phyloP scores from a whole-genome alignment of 2,797 vertebrate genomes.

The Typhlichthys subterraneus region DNA sequence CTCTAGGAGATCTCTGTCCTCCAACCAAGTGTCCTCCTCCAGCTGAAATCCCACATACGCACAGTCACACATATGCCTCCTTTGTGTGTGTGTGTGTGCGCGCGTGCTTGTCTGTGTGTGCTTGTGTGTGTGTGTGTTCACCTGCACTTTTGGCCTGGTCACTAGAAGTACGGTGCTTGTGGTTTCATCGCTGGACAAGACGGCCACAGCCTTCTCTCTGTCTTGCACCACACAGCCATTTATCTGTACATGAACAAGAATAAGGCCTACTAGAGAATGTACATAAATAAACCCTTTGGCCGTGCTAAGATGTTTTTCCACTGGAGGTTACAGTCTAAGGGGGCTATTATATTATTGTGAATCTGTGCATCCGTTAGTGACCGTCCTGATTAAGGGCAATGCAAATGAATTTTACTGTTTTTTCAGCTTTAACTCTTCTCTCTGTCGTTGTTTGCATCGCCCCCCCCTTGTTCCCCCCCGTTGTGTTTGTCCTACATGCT shows the following conservation, averaged over 20 bases:
- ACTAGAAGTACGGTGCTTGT: constrained; percentile 89
- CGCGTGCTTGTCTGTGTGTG: constrained; percentile 14
- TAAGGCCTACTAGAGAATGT: constrained; percentile 58
- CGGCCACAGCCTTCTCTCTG: constrained; percentile 87
- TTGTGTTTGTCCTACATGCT: constrained; percentile 2
- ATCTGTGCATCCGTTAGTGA: background rate
- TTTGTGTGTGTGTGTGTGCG: background rate
- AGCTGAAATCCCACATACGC: constrained; percentile 77
- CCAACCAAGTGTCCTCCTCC: constrained; percentile 93
- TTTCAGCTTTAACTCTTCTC: constrained; percentile 1
- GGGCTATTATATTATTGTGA: background rate
- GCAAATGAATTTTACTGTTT: background rate
- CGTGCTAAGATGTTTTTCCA: too few species aligned
- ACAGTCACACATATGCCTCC: background rate
- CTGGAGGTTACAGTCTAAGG: too few species aligned
- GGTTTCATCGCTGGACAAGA: constrained; percentile 89
- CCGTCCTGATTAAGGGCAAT: background rate
- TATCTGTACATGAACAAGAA: constrained; percentile 78
- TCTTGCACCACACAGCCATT: constrained; percentile 94
- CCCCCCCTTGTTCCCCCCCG: constrained; percentile 18
- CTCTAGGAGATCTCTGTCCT: constrained; percentile 91
- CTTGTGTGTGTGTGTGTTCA: constrained; percentile 47
- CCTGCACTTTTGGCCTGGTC: constrained; percentile 91
- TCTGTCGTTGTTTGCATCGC: background rate
- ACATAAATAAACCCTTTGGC: too few species aligned